Evolutionary conservation across 2,888 invertebrate species (phyloP).

Genomic region (Augiades crinisus): DNA sequence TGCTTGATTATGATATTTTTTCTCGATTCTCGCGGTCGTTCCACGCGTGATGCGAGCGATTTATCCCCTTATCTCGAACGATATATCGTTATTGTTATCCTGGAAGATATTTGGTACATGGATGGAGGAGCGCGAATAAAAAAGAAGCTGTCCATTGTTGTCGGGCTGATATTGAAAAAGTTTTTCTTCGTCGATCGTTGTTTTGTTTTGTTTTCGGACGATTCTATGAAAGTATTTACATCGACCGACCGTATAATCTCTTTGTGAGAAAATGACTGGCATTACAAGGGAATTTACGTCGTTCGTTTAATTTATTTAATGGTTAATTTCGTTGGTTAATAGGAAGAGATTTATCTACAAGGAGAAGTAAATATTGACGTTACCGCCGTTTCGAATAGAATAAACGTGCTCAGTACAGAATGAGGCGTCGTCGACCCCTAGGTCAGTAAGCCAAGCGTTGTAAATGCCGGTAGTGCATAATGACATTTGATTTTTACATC

Average conservation of each 20-base stretch:
- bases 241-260: slow-evolving; percentile 49
- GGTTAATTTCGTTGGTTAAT: not conserved
- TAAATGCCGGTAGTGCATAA: slow-evolving; percentile 37
- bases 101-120: slow-evolving; percentile 54
- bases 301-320: slow-evolving; percentile 22
- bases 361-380: slow-evolving; percentile 60
- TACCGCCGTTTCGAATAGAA: slow-evolving; percentile 54
- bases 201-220: slow-evolving; percentile 58
- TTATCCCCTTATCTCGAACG: slow-evolving; percentile 36
- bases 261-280: slow-evolving; percentile 54
- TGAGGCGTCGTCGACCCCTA: slow-evolving; percentile 43
- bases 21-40: slow-evolving; percentile 33
- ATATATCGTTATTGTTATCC: slow-evolving; percentile 50
- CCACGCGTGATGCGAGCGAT: slow-evolving; percentile 40
- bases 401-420: slow-evolving; percentile 42
- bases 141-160: slow-evolving; percentile 61
- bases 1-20: slow-evolving; percentile 44
- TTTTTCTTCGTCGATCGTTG: slow-evolving; percentile 54
- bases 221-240: slow-evolving; percentile 57
- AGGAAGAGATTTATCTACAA: slow-evolving; percentile 45
- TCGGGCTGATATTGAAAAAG: slow-evolving; percentile 65
- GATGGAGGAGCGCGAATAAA: slow-evolving; percentile 41
- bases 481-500: slow-evolving; percentile 36
- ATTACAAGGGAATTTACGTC: slow-evolving; percentile 11
- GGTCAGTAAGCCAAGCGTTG: slow-evolving; percentile 59